Conservation (phyloP, 2,113 vertebrate species). For the Bos indicus region DNA sequence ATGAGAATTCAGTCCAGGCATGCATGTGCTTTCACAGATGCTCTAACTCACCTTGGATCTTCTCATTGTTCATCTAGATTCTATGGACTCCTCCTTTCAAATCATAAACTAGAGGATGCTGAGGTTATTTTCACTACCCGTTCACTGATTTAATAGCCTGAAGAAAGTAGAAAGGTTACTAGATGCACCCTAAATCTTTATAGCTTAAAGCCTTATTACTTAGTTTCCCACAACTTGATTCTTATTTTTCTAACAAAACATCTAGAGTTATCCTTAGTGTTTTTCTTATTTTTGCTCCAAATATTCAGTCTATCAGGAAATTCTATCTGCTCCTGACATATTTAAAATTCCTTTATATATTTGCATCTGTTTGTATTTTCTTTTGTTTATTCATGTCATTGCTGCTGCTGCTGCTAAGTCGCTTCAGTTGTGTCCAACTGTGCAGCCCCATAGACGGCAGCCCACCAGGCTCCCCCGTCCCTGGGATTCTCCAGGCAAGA, state of each 20-base stretch:
- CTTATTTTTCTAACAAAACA: neutral
- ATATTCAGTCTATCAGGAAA: neutral
- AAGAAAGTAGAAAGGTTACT: neutral
- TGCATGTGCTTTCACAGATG: neutral
- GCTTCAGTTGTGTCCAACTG: no score
- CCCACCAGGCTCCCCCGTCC: no score
- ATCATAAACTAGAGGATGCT: neutral
- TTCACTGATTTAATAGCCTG: neutral
- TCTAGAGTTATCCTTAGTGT: neutral
- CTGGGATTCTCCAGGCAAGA: no score
- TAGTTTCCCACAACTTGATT: neutral
- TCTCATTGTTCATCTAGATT: neutral
- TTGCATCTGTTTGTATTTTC: neutral
- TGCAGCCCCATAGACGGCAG: no score
- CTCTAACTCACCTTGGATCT: neutral
- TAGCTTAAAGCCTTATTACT: neutral
- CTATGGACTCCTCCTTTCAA: neutral
- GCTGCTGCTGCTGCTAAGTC: no score
- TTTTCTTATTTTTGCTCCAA: neutral
- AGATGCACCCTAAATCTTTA: neutral
- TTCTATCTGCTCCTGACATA: neutral
- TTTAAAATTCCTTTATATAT: neutral
- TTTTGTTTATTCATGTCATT: neutral
- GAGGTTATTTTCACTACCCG: neutral
- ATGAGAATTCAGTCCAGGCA: neutral